These are phyloP conservation scores for Calephelis virginiensis DNA, from an alignment of 1,140 invertebrate species.

Conservation along the genomic window DNA sequence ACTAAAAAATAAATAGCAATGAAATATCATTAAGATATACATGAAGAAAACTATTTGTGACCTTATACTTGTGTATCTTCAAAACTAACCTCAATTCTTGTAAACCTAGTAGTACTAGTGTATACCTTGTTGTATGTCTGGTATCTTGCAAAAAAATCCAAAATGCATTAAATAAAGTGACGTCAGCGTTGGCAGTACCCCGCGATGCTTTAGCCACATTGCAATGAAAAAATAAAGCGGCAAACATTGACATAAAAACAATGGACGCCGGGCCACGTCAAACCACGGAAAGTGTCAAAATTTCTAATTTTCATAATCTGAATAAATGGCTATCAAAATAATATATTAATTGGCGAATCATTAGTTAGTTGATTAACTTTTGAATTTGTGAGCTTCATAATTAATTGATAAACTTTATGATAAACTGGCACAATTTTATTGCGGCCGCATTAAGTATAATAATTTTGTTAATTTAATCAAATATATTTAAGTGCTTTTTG, in stretches of 20 bases:
- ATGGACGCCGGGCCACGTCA: neutral
- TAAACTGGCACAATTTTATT: too few relatives aligned
- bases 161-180: conserved; percentile 37
- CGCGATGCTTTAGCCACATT: conserved; percentile 33
- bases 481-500: too few relatives aligned
- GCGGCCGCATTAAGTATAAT: too few relatives aligned
- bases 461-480: too few relatives aligned
- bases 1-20: conserved; percentile 34
- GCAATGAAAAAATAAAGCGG: conserved; percentile 71
- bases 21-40: conserved; percentile 34
- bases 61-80: conserved; percentile 72
- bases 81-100: conserved; percentile 17
- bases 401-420: too few relatives aligned
- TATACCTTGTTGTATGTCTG: conserved; percentile 17
- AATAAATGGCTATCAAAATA: too few relatives aligned
- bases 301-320: too few relatives aligned
- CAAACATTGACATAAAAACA: conserved; percentile 31
- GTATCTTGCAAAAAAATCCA: conserved; percentile 39
- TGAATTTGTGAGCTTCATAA: too few relatives aligned
- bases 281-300: neutral
- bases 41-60: conserved; percentile 38
- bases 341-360: too few relatives aligned
- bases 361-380: too few relatives aligned
- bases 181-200: conserved; percentile 27
- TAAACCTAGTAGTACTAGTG: conserved; percentile 13